Base-by-base conservation (phyloP, 2,888 invertebrate genomes). In the Steromphala cineraria region DNA sequence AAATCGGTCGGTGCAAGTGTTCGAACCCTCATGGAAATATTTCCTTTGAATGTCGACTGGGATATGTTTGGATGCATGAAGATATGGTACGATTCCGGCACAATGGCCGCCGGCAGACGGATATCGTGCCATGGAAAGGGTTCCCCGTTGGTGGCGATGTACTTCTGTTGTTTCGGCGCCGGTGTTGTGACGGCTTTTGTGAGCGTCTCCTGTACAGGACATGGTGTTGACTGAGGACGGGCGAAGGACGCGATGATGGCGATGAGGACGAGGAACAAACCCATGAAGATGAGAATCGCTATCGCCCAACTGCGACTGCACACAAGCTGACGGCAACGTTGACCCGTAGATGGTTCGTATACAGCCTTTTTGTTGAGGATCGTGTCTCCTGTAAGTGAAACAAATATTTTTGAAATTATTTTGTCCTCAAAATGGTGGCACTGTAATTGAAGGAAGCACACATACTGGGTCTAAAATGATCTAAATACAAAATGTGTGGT, bases 1-100 rank as follows among this genome's bases (percentile, higher is more conserved):
- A 91, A 92, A 84, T 93, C 87, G 2, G 93, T 92, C 10, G 83
- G 67, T 71, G 85, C 74, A 13, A 81, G 84, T 21, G 92, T 89
- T 67, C 82, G 67, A 24, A 92, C 83, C 46, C 83, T 83, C 40
- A 94, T 93, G 21, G 81, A 83, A 13, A 92, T 92, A 80, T 91
- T 94, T 96, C 98, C 98, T 95, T 96, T 96, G 78, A 98, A 96
- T 93, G 96, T 96, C 78, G 97, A 95, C 21, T 97, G 97, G 71
- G 98, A 97, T 80, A 98, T 95, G 93, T 98, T 98, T 10, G 98
- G 98, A 94, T 98, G 98, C 88, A 98, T 95, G 94, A 97, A 97
- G 80, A 99, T 95, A 91, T 96, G 96, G 93, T 98, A 98, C 87
- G 97, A 96, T 87, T 96, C 95, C 0, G 94, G 94, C 17, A 86